Evolutionary conservation across 2,888 invertebrate genomes (phyloP).

Genomic region (Noctua pronuba): DNA sequence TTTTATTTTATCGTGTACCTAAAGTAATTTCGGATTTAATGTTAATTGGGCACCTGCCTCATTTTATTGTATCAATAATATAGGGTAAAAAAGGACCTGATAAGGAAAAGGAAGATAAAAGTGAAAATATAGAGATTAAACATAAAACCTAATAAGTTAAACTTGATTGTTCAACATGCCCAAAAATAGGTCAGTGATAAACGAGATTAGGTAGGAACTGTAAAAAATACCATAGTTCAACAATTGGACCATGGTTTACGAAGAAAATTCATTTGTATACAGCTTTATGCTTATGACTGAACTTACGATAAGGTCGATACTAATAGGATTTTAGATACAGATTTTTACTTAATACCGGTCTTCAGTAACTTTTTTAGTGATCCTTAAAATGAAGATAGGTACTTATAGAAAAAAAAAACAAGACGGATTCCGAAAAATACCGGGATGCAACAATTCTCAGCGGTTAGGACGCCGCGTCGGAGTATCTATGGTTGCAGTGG

Average conservation of each 20-base stretch:
- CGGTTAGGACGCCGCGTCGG: no score
- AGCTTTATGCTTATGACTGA: background rate
- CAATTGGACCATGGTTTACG: background rate
- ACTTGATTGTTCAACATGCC: background rate
- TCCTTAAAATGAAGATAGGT: background rate
- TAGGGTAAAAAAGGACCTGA: background rate
- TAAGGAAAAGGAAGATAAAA: background rate
- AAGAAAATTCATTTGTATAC: background rate
- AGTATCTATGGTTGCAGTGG: background rate
- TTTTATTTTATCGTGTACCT: conserved; percentile 58
- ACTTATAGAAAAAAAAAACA: background rate
- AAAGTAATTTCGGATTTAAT: conserved; percentile 49
- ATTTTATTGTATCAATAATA: conserved; percentile 32
- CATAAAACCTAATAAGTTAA: background rate
- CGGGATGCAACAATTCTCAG: background rate
- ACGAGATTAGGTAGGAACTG: background rate
- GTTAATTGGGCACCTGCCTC: conserved; percentile 39
- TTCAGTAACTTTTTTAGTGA: background rate
- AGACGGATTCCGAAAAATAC: background rate
- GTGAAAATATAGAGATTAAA: background rate
- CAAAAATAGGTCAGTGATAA: background rate
- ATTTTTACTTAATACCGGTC: background rate
- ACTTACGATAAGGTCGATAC: background rate
- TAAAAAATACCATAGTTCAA: background rate
- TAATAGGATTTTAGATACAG: background rate